Conservation (phyloP, 1,140 invertebrate genomes). For the Drosophila guanche region DNA sequence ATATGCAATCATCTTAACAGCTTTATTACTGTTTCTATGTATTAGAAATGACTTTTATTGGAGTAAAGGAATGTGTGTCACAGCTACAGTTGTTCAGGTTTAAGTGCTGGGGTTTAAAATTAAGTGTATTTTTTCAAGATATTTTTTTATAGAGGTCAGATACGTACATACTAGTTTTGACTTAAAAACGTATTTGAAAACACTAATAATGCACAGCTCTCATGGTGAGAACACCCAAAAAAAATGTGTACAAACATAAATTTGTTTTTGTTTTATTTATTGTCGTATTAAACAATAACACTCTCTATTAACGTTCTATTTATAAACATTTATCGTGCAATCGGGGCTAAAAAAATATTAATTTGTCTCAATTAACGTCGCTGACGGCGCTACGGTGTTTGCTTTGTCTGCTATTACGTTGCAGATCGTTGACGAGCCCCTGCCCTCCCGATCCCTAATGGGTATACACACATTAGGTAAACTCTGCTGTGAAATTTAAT, state of each 20-base stretch:
- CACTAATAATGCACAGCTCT: too few species aligned
- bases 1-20: conserved; percentile 56
- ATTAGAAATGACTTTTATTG: background rate
- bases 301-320: conserved; percentile 23
- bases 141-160: too few species aligned
- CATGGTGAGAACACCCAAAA: background rate
- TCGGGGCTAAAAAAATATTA: conserved; percentile 27
- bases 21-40: conserved; percentile 23
- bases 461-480: too few species aligned
- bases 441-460: too few species aligned
- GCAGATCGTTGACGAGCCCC: background rate
- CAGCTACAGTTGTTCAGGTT: too few species aligned
- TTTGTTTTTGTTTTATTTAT: conserved; percentile 7
- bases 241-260: background rate
- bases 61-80: conserved; percentile 12
- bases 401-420: conserved; percentile 14
- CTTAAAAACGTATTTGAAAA: too few species aligned
- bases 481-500: too few species aligned
- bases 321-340: conserved; percentile 20
- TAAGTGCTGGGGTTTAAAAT: background rate
- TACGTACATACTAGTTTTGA: too few species aligned
- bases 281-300: conserved; percentile 1
- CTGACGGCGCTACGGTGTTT: background rate
- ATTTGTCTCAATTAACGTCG: conserved; percentile 30
- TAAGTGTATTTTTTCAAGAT: too few species aligned